These are phyloP conservation scores for Limenitis camilla DNA, from an alignment of 2,888 invertebrate genomes.

Conservation along the genomic window DNA sequence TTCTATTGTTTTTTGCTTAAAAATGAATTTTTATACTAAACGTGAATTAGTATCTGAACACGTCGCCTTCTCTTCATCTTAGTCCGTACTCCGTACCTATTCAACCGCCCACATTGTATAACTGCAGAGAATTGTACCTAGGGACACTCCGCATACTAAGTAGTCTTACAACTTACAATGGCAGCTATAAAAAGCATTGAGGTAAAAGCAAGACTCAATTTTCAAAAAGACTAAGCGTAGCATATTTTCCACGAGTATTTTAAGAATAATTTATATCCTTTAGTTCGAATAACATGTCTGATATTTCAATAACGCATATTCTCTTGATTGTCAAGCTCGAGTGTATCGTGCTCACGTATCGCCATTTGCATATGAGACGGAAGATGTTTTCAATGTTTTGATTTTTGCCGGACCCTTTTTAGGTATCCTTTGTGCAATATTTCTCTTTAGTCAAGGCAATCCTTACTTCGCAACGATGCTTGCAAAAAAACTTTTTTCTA, in stretches of 20 bases:
- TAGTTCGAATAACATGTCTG: neutral
- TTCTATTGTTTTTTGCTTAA: no score
- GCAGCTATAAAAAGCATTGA: constrained; percentile 40
- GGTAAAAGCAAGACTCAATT: neutral
- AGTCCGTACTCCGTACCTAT: constrained; percentile 36
- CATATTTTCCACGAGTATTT: no score
- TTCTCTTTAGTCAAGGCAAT: no score
- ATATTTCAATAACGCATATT: constrained; percentile 20
- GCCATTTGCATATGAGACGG: constrained; percentile 63
- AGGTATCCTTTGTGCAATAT: constrained; percentile 32
- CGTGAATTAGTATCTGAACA: constrained; percentile 40
- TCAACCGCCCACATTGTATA: constrained; percentile 49
- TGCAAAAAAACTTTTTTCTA: no score
- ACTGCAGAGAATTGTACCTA: constrained; percentile 31
- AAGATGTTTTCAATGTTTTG: constrained; percentile 50
- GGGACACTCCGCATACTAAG: constrained; percentile 50
- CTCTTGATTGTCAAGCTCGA: constrained; percentile 32
- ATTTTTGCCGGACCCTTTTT: constrained; percentile 48
- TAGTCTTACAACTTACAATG: constrained; percentile 48
- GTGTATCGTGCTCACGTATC: constrained; percentile 45
- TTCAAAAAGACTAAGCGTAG: no score
- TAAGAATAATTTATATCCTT: no score
- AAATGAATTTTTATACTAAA: no score
- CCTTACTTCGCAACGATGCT: no score
- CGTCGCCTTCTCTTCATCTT: neutral